Evolutionary conservation across 2,888 invertebrate species (phyloP), one percentile per base, ranked within the genome.

Genomic region (Dione vanillae): DNA sequence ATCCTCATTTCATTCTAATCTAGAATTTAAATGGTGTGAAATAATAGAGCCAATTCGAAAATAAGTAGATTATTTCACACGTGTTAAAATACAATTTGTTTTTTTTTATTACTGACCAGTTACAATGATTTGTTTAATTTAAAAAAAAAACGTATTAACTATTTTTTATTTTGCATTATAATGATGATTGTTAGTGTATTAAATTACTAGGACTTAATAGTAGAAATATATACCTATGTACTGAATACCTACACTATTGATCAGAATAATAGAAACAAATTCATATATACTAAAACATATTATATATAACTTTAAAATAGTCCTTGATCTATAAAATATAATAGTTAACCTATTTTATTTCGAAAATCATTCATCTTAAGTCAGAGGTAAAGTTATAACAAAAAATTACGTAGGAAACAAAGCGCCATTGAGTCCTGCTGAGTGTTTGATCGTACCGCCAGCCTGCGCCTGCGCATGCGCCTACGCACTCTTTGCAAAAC

Each of bases 401-500:
- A 69, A 64, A 47, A 58, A 65, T 27, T 27, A 69, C 19, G 45
- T 16, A 64, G 49, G 49, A 65, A 65, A 56, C 65, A 69, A 49
- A 65, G 58, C 37, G 3, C 56, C 49, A 58, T 65, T 43, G 58
- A 61, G 43, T 20, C 51, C 52, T 35, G 68, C 68, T 68, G 67
- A 20, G 67, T 49, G 61, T 79, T 86, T 84, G 84, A 86, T 82
- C 79, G 67, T 73, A 72, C 86, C 87, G 78, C 70, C 86, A 86
- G 78, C 70, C 68, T 54, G 52, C 52, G 54, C 20, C 20, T 51
- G 45, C 45, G 45, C 45, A 5, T 62, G 74, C 78, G 79, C 83
- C 83, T 82, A 85, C 85, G 83, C 82, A 76, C 68, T 82, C 83
- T 85, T 86, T 80, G 83, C 84, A 82, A 82, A 83, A 79, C 81